Evolutionary conservation across 2,797 vertebrate species (phyloP), one percentile per base, ranked within the genome.

Genomic region (Pogonophryne albipinna): DNA sequence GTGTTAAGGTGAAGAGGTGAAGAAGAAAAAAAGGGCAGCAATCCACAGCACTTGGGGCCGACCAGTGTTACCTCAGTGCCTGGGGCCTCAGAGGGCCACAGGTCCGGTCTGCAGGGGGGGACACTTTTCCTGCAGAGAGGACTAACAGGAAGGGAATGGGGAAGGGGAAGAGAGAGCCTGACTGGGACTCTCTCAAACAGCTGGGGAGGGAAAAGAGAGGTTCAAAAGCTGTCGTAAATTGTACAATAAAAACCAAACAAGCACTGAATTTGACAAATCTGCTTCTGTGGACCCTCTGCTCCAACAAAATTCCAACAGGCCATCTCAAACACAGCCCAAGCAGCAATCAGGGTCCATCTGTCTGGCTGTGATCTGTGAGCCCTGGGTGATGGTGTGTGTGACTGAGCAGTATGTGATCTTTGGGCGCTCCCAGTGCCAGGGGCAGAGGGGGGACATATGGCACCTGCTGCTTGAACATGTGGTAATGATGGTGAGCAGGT

Each of bases 11-110:
- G 38, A 11, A 49, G 6, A 4, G 52, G 73, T 73, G 63, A 60
- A 74, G 57, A 83, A 57, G 70, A 60, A 59, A 57, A 5, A 55
- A 44, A 69, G 67, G 78, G 61, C 78, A 76, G 74, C 82, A 91
- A 75, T 85, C 83, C 83, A 93, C 89, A 91, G 82, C 90, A 90
- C 91, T 92, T 60, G 41, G 71, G 66, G 62, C 78, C 74, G 50
- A 56, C 63, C 79, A 57, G 51, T 78, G 73, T 97, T 98, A 99
- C 97, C 96, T 97, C 95, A 90, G 91, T 50, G 90, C 92, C 92
- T 82, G 87, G 38, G 88, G 92, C 93, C 83, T 82, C 90, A 76
- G 75, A 45, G 91, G 91, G 73, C 86, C 89, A 85, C 76, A 88
- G 86, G 82, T 91, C 87, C 75, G 80, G 80, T 71, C 89, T 85